Conservation (phyloP, 2,888 invertebrate species). For the Enoplolaimus lenunculus region DNA sequence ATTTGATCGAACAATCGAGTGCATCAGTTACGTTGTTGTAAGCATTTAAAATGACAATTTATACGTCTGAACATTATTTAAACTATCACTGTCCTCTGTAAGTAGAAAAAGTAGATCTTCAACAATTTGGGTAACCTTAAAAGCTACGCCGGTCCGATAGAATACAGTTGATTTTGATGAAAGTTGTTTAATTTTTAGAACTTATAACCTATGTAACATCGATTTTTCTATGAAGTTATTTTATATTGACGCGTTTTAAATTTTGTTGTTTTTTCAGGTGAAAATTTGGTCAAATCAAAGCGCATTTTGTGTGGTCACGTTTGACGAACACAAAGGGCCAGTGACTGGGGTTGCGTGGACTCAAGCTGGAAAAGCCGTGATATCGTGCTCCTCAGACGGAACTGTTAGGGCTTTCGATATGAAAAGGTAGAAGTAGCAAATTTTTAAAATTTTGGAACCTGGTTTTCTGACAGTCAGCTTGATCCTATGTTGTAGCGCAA, state of each 20-base stretch:
- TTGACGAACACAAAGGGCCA: slow-evolving; percentile 71
- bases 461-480: slow-evolving; percentile 8
- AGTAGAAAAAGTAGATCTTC: too few relatives aligned
- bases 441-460: slow-evolving; percentile 11
- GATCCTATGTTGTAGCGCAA: too few relatives aligned
- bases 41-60: too few relatives aligned
- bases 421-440: slow-evolving; percentile 53
- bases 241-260: not conserved
- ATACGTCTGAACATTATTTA: too few relatives aligned
- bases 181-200: not conserved
- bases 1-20: too few relatives aligned
- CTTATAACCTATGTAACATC: not conserved
- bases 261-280: slow-evolving; percentile 50
- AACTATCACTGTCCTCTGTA: too few relatives aligned
- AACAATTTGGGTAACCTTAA: too few relatives aligned
- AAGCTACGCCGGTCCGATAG: not conserved
- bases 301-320: slow-evolving; percentile 90
- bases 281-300: slow-evolving; percentile 82
- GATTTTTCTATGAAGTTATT: too few relatives aligned
- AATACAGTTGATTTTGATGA: not conserved
- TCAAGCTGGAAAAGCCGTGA: slow-evolving; percentile 73
- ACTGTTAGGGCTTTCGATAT: slow-evolving; percentile 90
- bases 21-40: too few relatives aligned
- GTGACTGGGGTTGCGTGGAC: slow-evolving; percentile 74
- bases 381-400: slow-evolving; percentile 88